Base-by-base conservation (phyloP, 1,140 invertebrate genomes). In the Scylla paramamosain region DNA sequence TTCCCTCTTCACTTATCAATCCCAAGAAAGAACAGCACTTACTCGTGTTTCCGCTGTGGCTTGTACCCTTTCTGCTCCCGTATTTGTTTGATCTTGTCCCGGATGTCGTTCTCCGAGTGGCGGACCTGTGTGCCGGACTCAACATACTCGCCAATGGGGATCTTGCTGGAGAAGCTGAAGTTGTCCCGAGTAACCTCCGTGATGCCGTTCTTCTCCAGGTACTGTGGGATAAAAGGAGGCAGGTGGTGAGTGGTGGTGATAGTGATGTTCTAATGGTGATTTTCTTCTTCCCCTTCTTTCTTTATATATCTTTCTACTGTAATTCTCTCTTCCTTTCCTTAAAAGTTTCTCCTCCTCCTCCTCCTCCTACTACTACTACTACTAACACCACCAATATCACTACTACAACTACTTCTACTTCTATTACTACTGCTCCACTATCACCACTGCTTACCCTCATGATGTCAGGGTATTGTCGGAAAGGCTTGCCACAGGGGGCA, bases 101-200 rank as follows among this genome's bases (percentile, higher is more conserved):
- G 86, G 12, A 96, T 93, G 28, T 96, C 95, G 25, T 77, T 45
- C 77, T 96, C 96, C 16, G 83, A 32, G 83, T 95, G 94, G 25
- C 94, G 91, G 31, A 83, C 77, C 48, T 95, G 95, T 31, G 96
- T 86, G 32, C 91, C 95, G 16, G 95, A 93, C 31, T 96, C 98
- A 28, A 99, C 97, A 96, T 99, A 99, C 93, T 99, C 98, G 10
- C 99, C 99, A 77, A 99, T 97, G 90, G 99, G 97, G 0, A 98
- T 97, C 95, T 98, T 98, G 48, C 98, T 98, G 90, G 98, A 99
- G 97, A 99, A 99, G 67, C 98, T 99, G 97, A 99, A 99, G 97
- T 99, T 98, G 32, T 99, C 98, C 31, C 98, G 97, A 0, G 98
- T 98, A 84, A 99, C 97, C 95, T 98, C 98, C 0, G 28, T 97